phyloP scores from a whole-genome alignment of 2,797 vertebrate species.

The Rhadinocentrus ornatus region DNA sequence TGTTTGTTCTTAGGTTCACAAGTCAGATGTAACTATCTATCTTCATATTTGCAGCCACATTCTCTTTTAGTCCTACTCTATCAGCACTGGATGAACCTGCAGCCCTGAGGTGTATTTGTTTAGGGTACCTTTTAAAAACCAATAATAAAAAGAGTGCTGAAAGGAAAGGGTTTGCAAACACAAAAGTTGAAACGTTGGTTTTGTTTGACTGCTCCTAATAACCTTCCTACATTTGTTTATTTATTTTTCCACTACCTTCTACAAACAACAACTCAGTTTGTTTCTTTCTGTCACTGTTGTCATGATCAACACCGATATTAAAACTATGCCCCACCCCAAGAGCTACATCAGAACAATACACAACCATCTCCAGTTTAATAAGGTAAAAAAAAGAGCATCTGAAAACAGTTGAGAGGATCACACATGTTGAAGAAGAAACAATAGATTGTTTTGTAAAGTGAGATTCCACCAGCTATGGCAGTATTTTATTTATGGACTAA shows the following conservation, averaged over 20 bases:
- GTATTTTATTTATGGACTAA: slow-evolving; percentile 30
- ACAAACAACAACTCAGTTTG: slow-evolving; percentile 65
- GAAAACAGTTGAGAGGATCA: slow-evolving; percentile 60
- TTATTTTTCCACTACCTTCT: slow-evolving; percentile 61
- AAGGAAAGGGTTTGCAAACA: slow-evolving; percentile 38
- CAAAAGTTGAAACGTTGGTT: slow-evolving; percentile 25
- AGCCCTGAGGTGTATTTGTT: slow-evolving; percentile 52
- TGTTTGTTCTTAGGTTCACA: slow-evolving; percentile 69
- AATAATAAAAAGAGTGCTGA: slow-evolving; percentile 41
- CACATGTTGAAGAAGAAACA: slow-evolving; percentile 44
- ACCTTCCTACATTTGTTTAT: slow-evolving; percentile 72
- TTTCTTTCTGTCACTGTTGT: slow-evolving; percentile 49
- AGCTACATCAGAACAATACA: slow-evolving; percentile 73
- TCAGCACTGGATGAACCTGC: slow-evolving; percentile 39
- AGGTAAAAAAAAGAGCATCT: slow-evolving; percentile 61
- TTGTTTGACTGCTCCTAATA: slow-evolving; percentile 46
- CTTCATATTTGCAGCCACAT: slow-evolving; percentile 30
- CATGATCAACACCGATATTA: slow-evolving; percentile 58
- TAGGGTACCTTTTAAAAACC: slow-evolving; percentile 24
- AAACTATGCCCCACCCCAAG: slow-evolving; percentile 60
- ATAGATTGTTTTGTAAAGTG: slow-evolving; percentile 31
- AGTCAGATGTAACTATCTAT: slow-evolving; percentile 54
- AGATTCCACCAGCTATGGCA: slow-evolving; percentile 42
- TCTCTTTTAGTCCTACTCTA: slow-evolving; percentile 17
- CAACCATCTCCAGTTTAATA: slow-evolving; percentile 65